These are phyloP conservation scores for Noctua janthina DNA, from an alignment of 2,888 invertebrate genomes.

Conservation along the genomic window DNA sequence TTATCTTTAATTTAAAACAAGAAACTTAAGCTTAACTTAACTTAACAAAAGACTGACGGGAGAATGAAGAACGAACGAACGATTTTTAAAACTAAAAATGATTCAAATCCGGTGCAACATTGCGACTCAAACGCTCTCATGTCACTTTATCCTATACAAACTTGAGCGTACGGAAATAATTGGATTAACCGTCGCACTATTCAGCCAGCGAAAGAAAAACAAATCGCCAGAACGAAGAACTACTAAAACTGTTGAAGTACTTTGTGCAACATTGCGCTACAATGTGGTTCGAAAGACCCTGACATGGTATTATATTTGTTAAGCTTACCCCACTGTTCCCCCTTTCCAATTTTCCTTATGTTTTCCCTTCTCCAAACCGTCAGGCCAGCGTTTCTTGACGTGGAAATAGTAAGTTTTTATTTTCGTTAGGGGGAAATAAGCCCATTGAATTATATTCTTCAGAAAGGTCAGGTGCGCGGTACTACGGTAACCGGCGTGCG, in stretches of 20 bases:
- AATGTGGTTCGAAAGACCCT: not conserved
- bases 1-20: not conserved
- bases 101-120: constrained; percentile 7
- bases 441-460: not conserved
- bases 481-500: not conserved
- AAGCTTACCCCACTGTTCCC: not conserved
- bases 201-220: not conserved
- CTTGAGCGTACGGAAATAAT: constrained; percentile 28
- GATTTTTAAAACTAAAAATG: constrained; percentile 20
- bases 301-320: not conserved
- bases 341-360: not conserved
- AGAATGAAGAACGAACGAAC: not conserved
- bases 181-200: constrained; percentile 25
- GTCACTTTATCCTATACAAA: constrained; percentile 21
- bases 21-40: not conserved
- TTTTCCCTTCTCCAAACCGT: not conserved
- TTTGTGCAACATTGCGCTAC: constrained; percentile 1
- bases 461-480: not conserved
- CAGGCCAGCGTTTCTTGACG: not conserved
- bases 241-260: constrained; percentile 15
- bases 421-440: not conserved
- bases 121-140: constrained; percentile 21
- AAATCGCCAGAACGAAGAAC: constrained; percentile 25
- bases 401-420: not conserved
- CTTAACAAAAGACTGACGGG: constrained; percentile 19